Conservation (phyloP, 2,888 invertebrate species). For the Cataglyphis albicans region DNA sequence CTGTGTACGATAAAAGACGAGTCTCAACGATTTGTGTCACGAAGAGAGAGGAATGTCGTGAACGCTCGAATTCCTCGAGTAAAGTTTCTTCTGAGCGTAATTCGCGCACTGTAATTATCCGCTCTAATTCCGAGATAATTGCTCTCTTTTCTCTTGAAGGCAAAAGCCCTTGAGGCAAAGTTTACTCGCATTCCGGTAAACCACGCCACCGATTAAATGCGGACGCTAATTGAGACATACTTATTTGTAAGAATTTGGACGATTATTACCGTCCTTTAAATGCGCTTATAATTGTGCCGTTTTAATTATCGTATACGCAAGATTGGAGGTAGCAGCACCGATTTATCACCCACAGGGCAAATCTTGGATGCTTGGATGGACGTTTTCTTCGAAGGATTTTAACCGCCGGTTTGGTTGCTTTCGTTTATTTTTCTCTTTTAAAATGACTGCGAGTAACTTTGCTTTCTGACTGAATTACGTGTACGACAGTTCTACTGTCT, state of each 20-base stretch:
- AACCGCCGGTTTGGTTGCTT: conserved; percentile 33
- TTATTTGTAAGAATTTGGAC: conserved; percentile 79
- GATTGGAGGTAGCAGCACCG: conserved; percentile 55
- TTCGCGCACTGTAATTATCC: conserved; percentile 80
- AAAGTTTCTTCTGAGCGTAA: conserved; percentile 75
- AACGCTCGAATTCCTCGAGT: conserved; percentile 56
- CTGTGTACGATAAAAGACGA: not conserved
- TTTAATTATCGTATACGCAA: conserved; percentile 73
- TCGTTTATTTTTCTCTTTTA: conserved; percentile 29
- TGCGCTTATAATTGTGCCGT: conserved; percentile 78
- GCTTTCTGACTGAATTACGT: not conserved
- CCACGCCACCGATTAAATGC: conserved; percentile 80
- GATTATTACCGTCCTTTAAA: conserved; percentile 72
- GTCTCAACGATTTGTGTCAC: conserved; percentile 55
- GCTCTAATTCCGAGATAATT: conserved; percentile 83
- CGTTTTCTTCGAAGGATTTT: conserved; percentile 37
- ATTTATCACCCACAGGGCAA: conserved; percentile 71
- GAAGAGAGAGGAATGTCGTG: conserved; percentile 44
- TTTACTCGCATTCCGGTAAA: conserved; percentile 79
- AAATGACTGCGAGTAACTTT: conserved; percentile 10
- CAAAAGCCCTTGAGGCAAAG: conserved; percentile 36
- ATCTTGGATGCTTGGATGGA: conserved; percentile 9
- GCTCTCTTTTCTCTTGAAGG: conserved; percentile 79
- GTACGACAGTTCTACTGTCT: not conserved
- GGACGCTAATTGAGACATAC: conserved; percentile 84